phyloP scores from a whole-genome alignment of 2,113 vertebrate species.

The Saguinus midas region DNA sequence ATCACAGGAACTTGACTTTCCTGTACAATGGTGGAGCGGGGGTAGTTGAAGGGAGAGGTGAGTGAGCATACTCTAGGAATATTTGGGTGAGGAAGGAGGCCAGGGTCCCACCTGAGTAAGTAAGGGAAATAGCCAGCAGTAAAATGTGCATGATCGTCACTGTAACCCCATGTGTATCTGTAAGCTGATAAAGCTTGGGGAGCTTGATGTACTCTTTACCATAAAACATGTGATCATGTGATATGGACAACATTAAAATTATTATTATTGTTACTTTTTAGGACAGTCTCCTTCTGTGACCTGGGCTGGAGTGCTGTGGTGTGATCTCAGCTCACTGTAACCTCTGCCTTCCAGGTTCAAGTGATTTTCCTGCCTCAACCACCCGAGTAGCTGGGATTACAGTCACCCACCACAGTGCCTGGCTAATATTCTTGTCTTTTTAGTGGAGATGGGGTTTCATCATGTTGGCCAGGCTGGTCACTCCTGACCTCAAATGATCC shows the following conservation, averaged over 20 bases:
- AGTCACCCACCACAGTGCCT: too few species aligned
- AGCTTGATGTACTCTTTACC: neutral
- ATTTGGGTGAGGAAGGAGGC: neutral
- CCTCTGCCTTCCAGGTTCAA: too few species aligned
- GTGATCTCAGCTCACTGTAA: too few species aligned
- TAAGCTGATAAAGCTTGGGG: neutral
- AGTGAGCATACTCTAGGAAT: neutral
- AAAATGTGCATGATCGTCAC: neutral
- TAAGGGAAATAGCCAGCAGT: neutral
- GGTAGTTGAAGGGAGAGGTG: neutral
- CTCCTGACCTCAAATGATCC: too few species aligned
- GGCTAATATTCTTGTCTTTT: too few species aligned
- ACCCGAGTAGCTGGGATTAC: too few species aligned
- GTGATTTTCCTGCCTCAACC: too few species aligned
- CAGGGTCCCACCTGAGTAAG: neutral
- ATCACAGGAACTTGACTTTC: neutral
- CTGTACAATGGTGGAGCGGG: neutral
- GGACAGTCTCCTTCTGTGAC: too few species aligned
- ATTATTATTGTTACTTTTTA: too few species aligned
- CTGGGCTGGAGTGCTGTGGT: too few species aligned
- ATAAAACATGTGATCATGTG: neutral
- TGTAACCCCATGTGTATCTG: neutral
- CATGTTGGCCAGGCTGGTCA: too few species aligned
- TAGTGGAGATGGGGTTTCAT: too few species aligned
- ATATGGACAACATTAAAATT: neutral